A percentile compares a stretch with the other conserved stretches of the same genome.
Evolutionary conservation across 2,888 invertebrate species (phyloP).

Genomic region (Melolontha melolontha): DNA sequence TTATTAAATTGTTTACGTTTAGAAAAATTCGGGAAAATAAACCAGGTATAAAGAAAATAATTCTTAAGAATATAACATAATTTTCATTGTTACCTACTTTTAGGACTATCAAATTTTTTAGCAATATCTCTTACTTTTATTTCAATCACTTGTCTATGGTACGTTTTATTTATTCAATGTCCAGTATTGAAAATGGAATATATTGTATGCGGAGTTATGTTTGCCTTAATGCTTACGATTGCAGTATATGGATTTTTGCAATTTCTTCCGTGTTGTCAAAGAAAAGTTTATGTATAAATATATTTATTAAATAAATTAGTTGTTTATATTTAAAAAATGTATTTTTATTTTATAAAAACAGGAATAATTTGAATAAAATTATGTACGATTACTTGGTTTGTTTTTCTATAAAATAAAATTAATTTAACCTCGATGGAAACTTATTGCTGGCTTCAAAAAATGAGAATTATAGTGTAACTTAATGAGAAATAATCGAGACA

Average conservation of each 20-base stretch:
- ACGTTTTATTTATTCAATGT: conserved; percentile 51
- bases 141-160: conserved; percentile 50
- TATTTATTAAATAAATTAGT: neutral
- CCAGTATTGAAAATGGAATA: conserved; percentile 54
- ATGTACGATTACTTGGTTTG: too few relatives aligned
- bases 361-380: too few relatives aligned
- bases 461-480: too few relatives aligned
- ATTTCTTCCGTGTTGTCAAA: conserved; percentile 51
- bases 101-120: conserved; percentile 50
- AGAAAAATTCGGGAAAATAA: conserved; percentile 42
- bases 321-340: neutral
- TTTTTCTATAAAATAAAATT: too few relatives aligned
- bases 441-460: too few relatives aligned
- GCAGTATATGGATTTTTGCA: conserved; percentile 50
- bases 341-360: neutral
- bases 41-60: conserved; percentile 40
- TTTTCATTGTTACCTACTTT: conserved; percentile 37
- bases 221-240: conserved; percentile 49
- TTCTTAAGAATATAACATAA: conserved; percentile 7
- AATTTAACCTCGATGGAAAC: too few relatives aligned
- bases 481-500: too few relatives aligned
- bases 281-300: conserved; percentile 42
- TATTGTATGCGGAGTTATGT: conserved; percentile 52
- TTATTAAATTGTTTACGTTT: conserved; percentile 47
- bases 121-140: conserved; percentile 49